phyloP scores from a whole-genome alignment of 2,888 invertebrate species.

The Seira sanloemensis region DNA sequence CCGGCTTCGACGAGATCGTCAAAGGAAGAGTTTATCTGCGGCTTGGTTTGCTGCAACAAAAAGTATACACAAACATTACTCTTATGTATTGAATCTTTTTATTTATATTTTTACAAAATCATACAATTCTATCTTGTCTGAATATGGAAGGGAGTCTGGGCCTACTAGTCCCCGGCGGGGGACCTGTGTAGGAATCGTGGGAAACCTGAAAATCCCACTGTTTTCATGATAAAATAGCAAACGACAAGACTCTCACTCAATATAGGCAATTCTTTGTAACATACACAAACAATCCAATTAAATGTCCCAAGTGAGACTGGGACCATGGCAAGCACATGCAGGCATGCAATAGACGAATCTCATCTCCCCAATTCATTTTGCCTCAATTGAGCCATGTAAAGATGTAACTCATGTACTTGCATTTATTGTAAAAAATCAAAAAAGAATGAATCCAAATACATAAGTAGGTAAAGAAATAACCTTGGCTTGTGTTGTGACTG shows the following conservation, averaged over 20 bases:
- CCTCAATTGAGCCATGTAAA: too few relatives aligned
- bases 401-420: too few relatives aligned
- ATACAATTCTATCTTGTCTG: constrained; percentile 26
- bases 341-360: too few relatives aligned
- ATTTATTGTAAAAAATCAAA: too few relatives aligned
- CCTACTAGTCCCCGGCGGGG: neutral
- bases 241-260: too few relatives aligned
- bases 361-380: too few relatives aligned
- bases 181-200: neutral
- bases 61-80: neutral
- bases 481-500: constrained; percentile 35
- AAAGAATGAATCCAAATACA: too few relatives aligned
- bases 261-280: too few relatives aligned
- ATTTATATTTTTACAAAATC: neutral
- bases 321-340: too few relatives aligned
- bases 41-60: constrained; percentile 63
- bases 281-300: too few relatives aligned
- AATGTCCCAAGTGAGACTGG: too few relatives aligned
- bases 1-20: constrained; percentile 67
- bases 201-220: constrained; percentile 31
- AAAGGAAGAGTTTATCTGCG: constrained; percentile 69
- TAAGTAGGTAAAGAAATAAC: constrained; percentile 24
- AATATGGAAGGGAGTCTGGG: constrained; percentile 35
- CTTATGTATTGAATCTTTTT: neutral
- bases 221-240: constrained; percentile 49